Conservation (phyloP, 2,888 invertebrate species). For the Lissocephala sabroskyi region DNA sequence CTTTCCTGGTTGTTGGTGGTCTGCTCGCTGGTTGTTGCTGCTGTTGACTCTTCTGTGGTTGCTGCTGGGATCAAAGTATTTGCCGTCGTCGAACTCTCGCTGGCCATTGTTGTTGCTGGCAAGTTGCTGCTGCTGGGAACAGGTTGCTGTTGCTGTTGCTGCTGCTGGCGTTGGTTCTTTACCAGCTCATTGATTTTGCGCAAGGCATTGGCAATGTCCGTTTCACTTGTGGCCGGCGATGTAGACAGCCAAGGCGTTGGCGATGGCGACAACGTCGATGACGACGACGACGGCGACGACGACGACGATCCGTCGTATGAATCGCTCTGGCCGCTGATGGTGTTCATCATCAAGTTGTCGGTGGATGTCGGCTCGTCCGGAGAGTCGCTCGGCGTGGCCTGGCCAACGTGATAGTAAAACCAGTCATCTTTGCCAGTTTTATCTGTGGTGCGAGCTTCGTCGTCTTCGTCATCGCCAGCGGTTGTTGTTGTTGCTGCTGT, state of each 20-base stretch:
- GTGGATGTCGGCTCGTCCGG: constrained; percentile 15
- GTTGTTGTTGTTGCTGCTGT: constrained; percentile 32
- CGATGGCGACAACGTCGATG: too few species aligned
- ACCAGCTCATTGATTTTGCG: constrained; percentile 68
- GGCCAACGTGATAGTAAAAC: constrained; percentile 65
- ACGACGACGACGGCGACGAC: too few species aligned
- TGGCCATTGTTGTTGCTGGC: too few species aligned
- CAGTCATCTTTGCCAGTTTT: constrained; percentile 50
- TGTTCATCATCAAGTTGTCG: constrained; percentile 54
- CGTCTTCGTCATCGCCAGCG: constrained; percentile 9
- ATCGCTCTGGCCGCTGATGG: constrained; percentile 34
- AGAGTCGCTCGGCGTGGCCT: constrained; percentile 7
- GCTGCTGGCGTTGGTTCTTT: constrained; percentile 46
- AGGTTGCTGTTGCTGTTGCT: constrained; percentile 19
- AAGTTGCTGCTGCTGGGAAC: constrained; percentile 15
- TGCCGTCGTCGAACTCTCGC: too few species aligned
- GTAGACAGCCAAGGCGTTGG: too few species aligned
- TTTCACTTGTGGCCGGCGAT: constrained; percentile 56
- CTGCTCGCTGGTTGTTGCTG: too few species aligned
- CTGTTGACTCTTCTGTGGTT: too few species aligned
- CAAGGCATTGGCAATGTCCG: constrained; percentile 59
- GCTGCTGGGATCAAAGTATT: too few species aligned
- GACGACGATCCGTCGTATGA: too few species aligned
- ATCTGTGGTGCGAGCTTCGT: constrained; percentile 30
- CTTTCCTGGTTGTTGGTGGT: too few species aligned